Percentiles rank a stretch among this genome's conserved stretches.
phyloP scores from a whole-genome alignment of 1,140 invertebrate species.

The Hirudo medicinalis region DNA sequence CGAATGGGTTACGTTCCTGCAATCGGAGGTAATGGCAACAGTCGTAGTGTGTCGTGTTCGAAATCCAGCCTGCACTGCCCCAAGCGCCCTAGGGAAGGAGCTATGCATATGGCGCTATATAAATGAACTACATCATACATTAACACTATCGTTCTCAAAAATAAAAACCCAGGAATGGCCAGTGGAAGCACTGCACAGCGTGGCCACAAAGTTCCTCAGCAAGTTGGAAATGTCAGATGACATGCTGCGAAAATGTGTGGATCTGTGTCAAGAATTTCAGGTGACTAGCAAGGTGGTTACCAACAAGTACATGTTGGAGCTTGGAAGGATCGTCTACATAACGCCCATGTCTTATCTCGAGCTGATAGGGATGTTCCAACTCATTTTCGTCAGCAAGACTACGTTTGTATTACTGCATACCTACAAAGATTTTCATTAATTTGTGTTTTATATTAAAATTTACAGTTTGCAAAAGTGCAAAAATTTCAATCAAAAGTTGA shows the following conservation, averaged over 20 bases:
- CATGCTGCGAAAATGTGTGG: constrained; percentile 47
- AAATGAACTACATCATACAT: too few relatives aligned
- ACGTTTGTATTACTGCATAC: constrained; percentile 42
- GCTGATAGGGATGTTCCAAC: constrained; percentile 41
- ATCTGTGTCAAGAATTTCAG: constrained; percentile 72
- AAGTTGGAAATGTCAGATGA: constrained; percentile 55
- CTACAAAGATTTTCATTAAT: too few relatives aligned
- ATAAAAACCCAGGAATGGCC: constrained; percentile 42
- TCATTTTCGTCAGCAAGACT: constrained; percentile 37
- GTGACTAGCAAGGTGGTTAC: constrained; percentile 55
- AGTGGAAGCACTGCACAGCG: constrained; percentile 55
- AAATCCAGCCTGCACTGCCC: too few relatives aligned
- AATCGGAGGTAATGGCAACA: too few relatives aligned
- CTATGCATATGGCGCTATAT: too few relatives aligned
- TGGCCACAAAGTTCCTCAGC: constrained; percentile 66
- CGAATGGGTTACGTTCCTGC: too few relatives aligned
- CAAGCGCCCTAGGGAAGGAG: too few relatives aligned
- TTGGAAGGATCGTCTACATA: constrained; percentile 46
- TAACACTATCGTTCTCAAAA: constrained; percentile 1
- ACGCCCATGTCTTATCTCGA: constrained; percentile 43
- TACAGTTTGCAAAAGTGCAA: too few relatives aligned
- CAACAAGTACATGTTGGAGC: constrained; percentile 51
- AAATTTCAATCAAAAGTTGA: too few relatives aligned
- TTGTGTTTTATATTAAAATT: too few relatives aligned
- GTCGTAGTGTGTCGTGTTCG: too few relatives aligned